These are phyloP conservation scores for Camptogramma bilineatum DNA, from an alignment of 2,888 invertebrate species.

Conservation along the genomic window DNA sequence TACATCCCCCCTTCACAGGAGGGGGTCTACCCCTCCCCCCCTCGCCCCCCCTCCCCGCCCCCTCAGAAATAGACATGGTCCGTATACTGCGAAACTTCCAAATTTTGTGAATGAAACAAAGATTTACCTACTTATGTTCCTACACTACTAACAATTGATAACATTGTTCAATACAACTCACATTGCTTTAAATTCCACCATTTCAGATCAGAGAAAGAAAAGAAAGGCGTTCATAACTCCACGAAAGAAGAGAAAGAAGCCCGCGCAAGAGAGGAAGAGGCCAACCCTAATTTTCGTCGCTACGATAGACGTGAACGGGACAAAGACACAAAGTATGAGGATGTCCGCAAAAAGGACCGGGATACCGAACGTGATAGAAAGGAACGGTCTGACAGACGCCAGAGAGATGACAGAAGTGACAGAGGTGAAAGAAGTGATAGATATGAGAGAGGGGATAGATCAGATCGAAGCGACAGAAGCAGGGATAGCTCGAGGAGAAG, in stretches of 20 bases:
- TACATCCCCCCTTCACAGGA: no score
- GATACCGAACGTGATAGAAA: slow-evolving; percentile 34
- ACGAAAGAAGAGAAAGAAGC: slow-evolving; percentile 85
- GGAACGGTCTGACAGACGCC: slow-evolving; percentile 48
- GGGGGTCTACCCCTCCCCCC: no score
- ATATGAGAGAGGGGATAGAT: slow-evolving; percentile 48
- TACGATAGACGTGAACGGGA: slow-evolving; percentile 63
- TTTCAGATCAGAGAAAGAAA: slow-evolving; percentile 81
- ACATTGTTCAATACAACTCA: no score
- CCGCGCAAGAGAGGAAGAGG: slow-evolving; percentile 70
- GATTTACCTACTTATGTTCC: no score
- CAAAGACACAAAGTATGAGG: slow-evolving; percentile 59
- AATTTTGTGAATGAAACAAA: no score
- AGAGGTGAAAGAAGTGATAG: slow-evolving; percentile 57
- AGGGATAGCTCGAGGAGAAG: slow-evolving; percentile 79
- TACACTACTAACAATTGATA: no score
- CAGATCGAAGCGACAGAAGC: slow-evolving; percentile 62
- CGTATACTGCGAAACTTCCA: no score
- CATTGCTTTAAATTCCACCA: background rate
- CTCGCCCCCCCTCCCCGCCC: no score
- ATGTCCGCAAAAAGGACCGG: slow-evolving; percentile 56
- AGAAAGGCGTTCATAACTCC: slow-evolving; percentile 90
- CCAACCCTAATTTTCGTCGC: slow-evolving; percentile 66
- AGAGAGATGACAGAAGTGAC: slow-evolving; percentile 57
- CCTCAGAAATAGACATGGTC: no score